phyloP scores from a whole-genome alignment of 2,888 invertebrate genomes.

The Choreutis nemorana region DNA sequence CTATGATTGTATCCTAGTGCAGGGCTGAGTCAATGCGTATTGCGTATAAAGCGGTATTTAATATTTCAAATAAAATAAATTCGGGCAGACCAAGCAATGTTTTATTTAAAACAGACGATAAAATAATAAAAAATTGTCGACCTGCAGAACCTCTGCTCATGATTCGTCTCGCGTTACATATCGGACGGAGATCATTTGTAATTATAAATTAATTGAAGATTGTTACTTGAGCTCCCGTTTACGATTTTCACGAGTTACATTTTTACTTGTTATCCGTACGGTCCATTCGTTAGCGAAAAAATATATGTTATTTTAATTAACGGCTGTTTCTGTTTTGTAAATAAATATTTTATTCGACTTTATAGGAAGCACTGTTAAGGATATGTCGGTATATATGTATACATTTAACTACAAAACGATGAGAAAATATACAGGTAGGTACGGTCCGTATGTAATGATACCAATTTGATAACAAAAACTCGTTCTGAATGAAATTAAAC shows the following conservation, averaged over 20 bases:
- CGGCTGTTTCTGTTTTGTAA: background rate
- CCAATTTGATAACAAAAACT: too few species aligned
- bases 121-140: slow-evolving; percentile 25
- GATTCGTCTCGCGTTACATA: background rate
- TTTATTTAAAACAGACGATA: slow-evolving; percentile 19
- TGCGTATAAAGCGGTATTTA: too few species aligned
- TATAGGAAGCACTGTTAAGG: too few species aligned
- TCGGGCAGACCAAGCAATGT: too few species aligned
- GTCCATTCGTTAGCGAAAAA: background rate
- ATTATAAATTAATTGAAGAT: slow-evolving; percentile 35
- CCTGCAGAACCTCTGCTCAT: slow-evolving; percentile 7
- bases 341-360: slow-evolving; percentile 1
- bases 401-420: too few species aligned
- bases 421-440: too few species aligned
- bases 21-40: too few species aligned
- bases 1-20: too few species aligned
- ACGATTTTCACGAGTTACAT: background rate
- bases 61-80: too few species aligned
- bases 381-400: too few species aligned
- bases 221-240: slow-evolving; percentile 16
- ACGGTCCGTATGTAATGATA: too few species aligned
- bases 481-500: too few species aligned
- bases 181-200: slow-evolving; percentile 15
- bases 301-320: slow-evolving; percentile 1
- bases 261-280: slow-evolving; percentile 1